A percentile compares a stretch with the other conserved stretches of the same genome.
Evolutionary conservation across 2,888 invertebrate species (phyloP).

Genomic region (Sarcophaga rosellei): DNA sequence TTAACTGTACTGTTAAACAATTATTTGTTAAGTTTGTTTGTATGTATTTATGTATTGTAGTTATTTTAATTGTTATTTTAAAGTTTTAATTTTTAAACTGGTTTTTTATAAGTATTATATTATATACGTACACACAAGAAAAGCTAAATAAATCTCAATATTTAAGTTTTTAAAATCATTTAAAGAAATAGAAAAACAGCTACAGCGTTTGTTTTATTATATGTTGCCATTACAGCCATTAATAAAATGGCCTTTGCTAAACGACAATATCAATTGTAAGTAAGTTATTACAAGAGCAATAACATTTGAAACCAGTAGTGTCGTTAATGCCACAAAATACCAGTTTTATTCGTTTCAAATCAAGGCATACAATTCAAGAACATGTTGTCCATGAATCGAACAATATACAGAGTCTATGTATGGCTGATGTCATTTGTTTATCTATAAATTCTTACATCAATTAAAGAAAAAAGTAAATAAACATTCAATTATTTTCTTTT

Average conservation of each 20-base stretch:
- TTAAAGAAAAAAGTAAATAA: background rate
- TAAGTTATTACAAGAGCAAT: background rate
- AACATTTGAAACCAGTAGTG: conserved; percentile 21
- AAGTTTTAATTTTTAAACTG: conserved; percentile 15
- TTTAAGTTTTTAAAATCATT: conserved; percentile 32
- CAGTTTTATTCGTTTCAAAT: conserved; percentile 30
- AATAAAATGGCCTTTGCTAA: background rate
- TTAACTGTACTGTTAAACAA: background rate
- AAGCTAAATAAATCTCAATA: conserved; percentile 23
- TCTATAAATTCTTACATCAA: background rate
- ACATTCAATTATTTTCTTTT: conserved; percentile 22
- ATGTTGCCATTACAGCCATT: background rate
- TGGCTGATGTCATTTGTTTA: conserved; percentile 6
- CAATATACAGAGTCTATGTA: background rate
- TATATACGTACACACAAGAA: conserved; percentile 28
- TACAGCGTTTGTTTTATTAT: background rate
- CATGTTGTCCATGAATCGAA: conserved; percentile 43
- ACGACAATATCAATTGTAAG: conserved; percentile 6
- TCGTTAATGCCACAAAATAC: background rate
- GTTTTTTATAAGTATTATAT: conserved; percentile 43
- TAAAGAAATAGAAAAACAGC: background rate
- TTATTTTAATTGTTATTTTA: conserved; percentile 27
- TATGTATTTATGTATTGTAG: conserved; percentile 4
- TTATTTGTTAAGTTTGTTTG: conserved; percentile 37
- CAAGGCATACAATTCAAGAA: conserved; percentile 32